Evolutionary conservation across 1,140 invertebrate genomes (phyloP), one percentile per base, ranked within the genome.

Genomic region (Eueides isabella): DNA sequence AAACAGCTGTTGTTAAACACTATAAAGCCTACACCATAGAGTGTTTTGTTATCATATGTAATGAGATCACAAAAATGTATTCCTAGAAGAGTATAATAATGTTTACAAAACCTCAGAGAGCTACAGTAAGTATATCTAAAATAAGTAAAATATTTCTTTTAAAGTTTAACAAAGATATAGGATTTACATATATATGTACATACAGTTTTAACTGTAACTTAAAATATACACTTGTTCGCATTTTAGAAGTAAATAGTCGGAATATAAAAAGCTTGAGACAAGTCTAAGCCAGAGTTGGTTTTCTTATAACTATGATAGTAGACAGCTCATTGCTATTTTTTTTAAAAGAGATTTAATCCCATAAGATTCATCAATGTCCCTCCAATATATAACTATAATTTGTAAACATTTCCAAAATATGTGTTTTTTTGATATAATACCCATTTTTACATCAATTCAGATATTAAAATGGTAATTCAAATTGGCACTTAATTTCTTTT

Each of bases 61-160:
- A 5, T 55, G 48, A 55, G 48, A 19, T 55, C 16, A 26, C 19
- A 7, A 12, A 55, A 55, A n/a, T 55, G 3, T 19, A 44, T 44
- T 16, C 14, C 35, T 38, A 38, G 5, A 38, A 26, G 48, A 55
- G 23, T 55, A 55, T 26, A 55, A 55, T 26, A 55, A 26, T 55
- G 48, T 55, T 23, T 55, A 55, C 48, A 55, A 55, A 55, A 55
- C 12, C 19, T 55, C 2, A 55, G 16, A 55, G 12, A 1, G 48
- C 48, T 55, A 55, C 48, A 55, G 23, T 55, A 55, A 55, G 23
- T 55, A 55, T 55, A 55, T 26, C 48, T 55, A 26, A 55, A 55
- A 55, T 55, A 55, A 9, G 48, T 55, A 55, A 12, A 55, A 23
- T 55, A 55, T 26, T 2, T 55, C 48, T 26, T 55, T 55, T 55